These are phyloP conservation scores for Leptopterna dolabrata DNA, from an alignment of 2,888 invertebrate genomes.

Conservation along the genomic window DNA sequence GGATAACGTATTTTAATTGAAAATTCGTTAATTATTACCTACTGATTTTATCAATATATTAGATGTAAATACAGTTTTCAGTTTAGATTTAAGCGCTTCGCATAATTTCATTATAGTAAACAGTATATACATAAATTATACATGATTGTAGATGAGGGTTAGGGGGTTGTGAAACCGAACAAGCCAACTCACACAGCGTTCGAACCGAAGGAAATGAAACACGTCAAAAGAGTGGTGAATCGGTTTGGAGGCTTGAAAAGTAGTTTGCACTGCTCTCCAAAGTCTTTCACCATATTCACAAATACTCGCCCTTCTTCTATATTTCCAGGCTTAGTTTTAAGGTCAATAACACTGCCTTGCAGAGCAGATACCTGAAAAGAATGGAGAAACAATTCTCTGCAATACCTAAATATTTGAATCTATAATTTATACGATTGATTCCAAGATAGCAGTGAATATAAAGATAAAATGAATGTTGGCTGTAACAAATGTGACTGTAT, in stretches of 20 bases:
- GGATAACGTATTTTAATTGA: too few species aligned
- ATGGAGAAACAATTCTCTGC: not conserved
- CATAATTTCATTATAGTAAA: too few species aligned
- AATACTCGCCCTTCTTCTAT: constrained; percentile 41
- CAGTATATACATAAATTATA: too few species aligned
- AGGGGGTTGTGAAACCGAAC: not conserved
- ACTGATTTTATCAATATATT: too few species aligned
- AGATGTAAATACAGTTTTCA: too few species aligned
- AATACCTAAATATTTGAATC: not conserved
- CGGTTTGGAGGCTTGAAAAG: constrained; percentile 80
- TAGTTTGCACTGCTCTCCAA: constrained; percentile 71
- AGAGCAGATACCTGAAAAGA: constrained; percentile 18
- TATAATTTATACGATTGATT: not conserved
- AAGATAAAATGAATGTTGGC: too few species aligned
- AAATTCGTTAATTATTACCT: too few species aligned
- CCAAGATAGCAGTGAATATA: too few species aligned
- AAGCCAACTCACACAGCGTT: constrained; percentile 74
- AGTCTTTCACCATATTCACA: constrained; percentile 42
- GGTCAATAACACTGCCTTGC: constrained; percentile 18
- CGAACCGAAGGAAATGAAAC: constrained; percentile 85
- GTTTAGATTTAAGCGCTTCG: too few species aligned
- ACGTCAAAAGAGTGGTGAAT: constrained; percentile 80
- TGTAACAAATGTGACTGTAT: too few species aligned
- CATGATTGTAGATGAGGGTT: too few species aligned
- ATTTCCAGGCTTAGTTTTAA: not conserved